Base-by-base conservation (phyloP, 2,888 invertebrate species). In the Rhagonycha lutea region DNA sequence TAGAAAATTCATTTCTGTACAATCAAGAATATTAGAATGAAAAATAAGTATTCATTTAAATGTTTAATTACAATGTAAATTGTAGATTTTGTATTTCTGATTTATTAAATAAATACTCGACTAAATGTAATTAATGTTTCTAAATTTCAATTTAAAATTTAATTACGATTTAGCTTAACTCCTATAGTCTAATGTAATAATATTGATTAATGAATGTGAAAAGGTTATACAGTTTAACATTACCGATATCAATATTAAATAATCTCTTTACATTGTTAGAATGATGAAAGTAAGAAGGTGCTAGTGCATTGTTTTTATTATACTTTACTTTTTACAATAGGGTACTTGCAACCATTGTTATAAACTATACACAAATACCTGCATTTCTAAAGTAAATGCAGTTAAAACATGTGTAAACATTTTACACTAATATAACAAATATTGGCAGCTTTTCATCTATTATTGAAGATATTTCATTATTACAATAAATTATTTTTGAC, bases 21-120 rank as follows among this genome's bases (percentile, higher is more conserved):
- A 65, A 23, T 47, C 47, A 47, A 47, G 47, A 47, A 47, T 47
- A 47, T 7, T 47, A 47, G 47, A 47, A 47, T 47, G 47, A 47
- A 47, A 47, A 47, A 47, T 47, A 47, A 47, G 47, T 47, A 73
- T 69, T 73, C 69, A 69, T 73, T 69, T 73, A 63, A 69, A 69
- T 73, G 69, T 73, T 69, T 73, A 73, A 73, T 73, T 63, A 73
- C 69, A 73, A 69, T 69, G 63, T 73, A 73, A 73, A 73, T 69
- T 70, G 28, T 23, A 63, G 32, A 11, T 18, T 14, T 18, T 14
- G 63, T 70, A 63, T 32, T 29, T 61, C 32, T 63, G 29, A 70
- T 63, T 70, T 14, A 70, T 70, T 61, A 14, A 68, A 68, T 18
- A 32, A 68, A 68, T 68, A 18, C 63, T 65, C n/a, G 11, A 24